Percentiles rank a stretch among this genome's conserved stretches.
These are phyloP conservation scores for Piliocolobus tephrosceles DNA, from an alignment of 2,113 vertebrate species.

Conservation along the genomic window DNA sequence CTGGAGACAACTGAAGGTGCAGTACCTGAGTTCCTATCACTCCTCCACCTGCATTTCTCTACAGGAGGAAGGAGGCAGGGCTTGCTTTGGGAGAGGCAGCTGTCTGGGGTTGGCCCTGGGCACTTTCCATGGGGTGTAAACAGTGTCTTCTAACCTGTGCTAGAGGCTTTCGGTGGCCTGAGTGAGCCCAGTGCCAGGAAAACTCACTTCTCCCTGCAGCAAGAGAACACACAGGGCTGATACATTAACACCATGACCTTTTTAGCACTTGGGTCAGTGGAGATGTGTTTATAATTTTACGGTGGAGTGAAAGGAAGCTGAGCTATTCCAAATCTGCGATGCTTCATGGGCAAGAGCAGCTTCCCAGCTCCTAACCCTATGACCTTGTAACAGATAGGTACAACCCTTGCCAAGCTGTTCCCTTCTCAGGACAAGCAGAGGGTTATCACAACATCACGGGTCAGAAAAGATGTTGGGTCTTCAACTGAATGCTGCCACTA, in stretches of 20 bases:
- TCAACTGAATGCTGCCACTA: neutral
- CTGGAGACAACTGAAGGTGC: rapidly evolving
- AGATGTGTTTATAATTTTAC: neutral
- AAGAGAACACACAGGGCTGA: neutral
- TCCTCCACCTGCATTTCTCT: neutral
- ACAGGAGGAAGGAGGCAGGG: neutral
- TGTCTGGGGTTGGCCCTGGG: neutral
- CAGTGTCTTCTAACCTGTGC: neutral
- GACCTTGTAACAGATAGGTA: neutral
- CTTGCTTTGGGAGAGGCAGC: neutral
- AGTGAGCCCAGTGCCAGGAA: neutral
- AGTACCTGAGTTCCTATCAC: neutral
- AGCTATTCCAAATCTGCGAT: neutral
- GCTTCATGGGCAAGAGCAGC: neutral
- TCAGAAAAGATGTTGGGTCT: neutral
- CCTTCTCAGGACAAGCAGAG: neutral
- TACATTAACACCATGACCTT: rapidly evolving
- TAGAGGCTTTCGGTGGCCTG: neutral
- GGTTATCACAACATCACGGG: rapidly evolving
- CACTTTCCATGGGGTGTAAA: neutral
- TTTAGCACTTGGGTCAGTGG: neutral
- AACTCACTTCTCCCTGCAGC: neutral
- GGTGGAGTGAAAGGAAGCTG: neutral
- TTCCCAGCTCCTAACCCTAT: neutral
- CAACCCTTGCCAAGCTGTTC: rapidly evolving